Evolutionary conservation across 2,888 invertebrate species (phyloP).

Genomic region (Yponomeuta malinellus): DNA sequence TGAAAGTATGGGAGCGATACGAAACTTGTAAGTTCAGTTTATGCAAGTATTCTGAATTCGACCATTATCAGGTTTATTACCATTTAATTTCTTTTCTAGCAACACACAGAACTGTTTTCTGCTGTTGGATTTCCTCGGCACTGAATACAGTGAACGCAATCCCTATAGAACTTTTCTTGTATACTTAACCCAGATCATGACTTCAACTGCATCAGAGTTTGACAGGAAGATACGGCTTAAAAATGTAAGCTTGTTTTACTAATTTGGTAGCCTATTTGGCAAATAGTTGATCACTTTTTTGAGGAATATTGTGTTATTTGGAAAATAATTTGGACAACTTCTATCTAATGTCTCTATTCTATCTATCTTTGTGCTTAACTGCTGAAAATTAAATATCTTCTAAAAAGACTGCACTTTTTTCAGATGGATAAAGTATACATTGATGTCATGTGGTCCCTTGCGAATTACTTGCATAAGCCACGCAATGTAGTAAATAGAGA

Average conservation of each 20-base stretch:
- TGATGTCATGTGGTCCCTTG: slow-evolving; percentile 30
- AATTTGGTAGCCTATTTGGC: not conserved
- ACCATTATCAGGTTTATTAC: not conserved
- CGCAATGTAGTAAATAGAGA: not conserved
- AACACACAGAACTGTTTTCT: slow-evolving; percentile 38
- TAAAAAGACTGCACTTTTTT: slow-evolving; percentile 17
- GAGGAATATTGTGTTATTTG: too few species aligned
- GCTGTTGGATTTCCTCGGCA: slow-evolving; percentile 39
- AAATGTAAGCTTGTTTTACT: not conserved
- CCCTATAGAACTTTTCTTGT: slow-evolving; percentile 34
- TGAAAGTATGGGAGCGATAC: slow-evolving; percentile 38
- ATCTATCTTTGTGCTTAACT: too few species aligned
- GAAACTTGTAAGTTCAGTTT: slow-evolving; percentile 36
- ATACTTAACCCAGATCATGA: slow-evolving; percentile 22
- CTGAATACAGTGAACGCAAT: slow-evolving; percentile 26
- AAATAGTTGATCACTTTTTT: too few species aligned
- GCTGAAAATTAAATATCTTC: too few species aligned
- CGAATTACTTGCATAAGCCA: slow-evolving; percentile 22
- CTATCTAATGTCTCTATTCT: too few species aligned
- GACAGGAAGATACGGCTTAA: not conserved
- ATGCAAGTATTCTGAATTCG: not conserved
- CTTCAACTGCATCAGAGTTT: not conserved
- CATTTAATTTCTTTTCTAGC: slow-evolving; percentile 29
- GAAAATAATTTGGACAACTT: too few species aligned
- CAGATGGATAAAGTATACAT: slow-evolving; percentile 34